These are phyloP conservation scores for Archips xylosteana DNA, from an alignment of 2,888 invertebrate genomes.

Conservation along the genomic window DNA sequence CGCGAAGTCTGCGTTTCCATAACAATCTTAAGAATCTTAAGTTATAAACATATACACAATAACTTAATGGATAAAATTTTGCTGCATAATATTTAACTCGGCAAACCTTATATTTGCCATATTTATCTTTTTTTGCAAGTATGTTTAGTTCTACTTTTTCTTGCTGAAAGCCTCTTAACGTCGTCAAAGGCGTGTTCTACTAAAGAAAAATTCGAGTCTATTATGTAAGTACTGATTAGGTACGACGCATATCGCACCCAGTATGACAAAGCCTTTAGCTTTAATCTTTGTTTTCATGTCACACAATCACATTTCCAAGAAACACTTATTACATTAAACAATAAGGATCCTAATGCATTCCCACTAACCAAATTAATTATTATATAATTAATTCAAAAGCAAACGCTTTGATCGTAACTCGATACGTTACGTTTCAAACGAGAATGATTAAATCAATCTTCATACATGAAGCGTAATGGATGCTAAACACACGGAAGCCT, in stretches of 20 bases:
- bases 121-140: no score
- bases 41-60: no score
- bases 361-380: slow-evolving; percentile 30
- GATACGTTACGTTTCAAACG: slow-evolving; percentile 41
- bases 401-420: slow-evolving; percentile 38
- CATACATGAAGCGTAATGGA: slow-evolving; percentile 44
- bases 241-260: background rate
- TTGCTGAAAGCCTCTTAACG: no score
- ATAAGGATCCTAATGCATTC: slow-evolving; percentile 2
- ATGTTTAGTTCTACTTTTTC: no score
- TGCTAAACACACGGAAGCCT: slow-evolving; percentile 45
- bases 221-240: no score
- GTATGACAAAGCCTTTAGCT: background rate
- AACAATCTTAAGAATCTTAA: background rate
- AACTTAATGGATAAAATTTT: no score
- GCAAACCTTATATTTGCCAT: no score
- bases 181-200: no score
- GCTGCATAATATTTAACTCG: no score
- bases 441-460: slow-evolving; percentile 43
- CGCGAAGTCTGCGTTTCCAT: background rate
- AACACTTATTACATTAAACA: background rate
- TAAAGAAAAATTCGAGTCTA: no score
- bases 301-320: background rate
- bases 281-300: background rate
- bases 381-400: slow-evolving; percentile 23